Percentiles rank a stretch among this genome's conserved stretches.
Evolutionary conservation across 2,888 invertebrate species (phyloP).

Genomic region (Trissonchulus sp.): DNA sequence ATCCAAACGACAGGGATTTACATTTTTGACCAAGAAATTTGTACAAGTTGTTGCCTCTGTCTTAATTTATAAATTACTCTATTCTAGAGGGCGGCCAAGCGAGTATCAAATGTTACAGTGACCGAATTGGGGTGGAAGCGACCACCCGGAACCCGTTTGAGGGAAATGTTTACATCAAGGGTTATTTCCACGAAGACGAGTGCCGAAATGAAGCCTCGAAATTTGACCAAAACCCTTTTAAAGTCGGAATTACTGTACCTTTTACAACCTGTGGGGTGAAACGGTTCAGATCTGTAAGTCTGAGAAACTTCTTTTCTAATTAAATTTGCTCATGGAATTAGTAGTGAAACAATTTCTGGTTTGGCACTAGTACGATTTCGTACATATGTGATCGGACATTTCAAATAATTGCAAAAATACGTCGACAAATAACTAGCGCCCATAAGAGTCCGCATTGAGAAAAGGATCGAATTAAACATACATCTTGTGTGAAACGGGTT

Average conservation of each 20-base stretch:
- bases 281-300: constrained; percentile 47
- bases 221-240: constrained; percentile 43
- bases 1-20: too few species aligned
- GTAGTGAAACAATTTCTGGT: neutral
- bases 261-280: constrained; percentile 49
- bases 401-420: too few species aligned
- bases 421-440: too few species aligned
- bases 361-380: too few species aligned
- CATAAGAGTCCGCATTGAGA: too few species aligned
- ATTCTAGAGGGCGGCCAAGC: constrained; percentile 33
- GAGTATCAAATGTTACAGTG: constrained; percentile 49
- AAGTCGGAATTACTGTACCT: constrained; percentile 47
- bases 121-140: constrained; percentile 49
- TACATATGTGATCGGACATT: too few species aligned
- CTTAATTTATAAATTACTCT: too few species aligned
- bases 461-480: too few species aligned
- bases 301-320: constrained; percentile 11
- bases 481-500: too few species aligned
- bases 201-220: constrained; percentile 46
- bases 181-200: constrained; percentile 41
- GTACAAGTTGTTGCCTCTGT: too few species aligned
- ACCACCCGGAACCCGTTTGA: constrained; percentile 49
- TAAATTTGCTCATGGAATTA: too few species aligned
- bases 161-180: constrained; percentile 49
- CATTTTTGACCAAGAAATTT: too few species aligned